These are phyloP conservation scores for Drosophila carrolli DNA, from an alignment of 1,140 invertebrate species.

Conservation along the genomic window DNA sequence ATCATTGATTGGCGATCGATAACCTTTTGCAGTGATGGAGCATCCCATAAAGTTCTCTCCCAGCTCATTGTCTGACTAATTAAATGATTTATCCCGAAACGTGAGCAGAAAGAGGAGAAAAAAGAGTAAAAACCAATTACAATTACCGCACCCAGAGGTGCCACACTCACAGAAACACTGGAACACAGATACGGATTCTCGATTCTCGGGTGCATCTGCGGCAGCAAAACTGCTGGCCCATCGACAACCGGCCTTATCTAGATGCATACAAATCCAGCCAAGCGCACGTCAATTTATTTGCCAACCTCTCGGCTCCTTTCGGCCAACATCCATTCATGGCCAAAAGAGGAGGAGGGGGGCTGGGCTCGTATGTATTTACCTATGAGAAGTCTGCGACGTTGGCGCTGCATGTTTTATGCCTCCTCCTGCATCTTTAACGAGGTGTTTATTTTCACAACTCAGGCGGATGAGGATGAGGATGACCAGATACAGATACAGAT, in stretches of 20 bases:
- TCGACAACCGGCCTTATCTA: conserved; percentile 68
- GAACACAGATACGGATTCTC: conserved; percentile 12
- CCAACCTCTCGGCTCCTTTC: conserved; percentile 48
- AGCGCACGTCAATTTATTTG: conserved; percentile 83
- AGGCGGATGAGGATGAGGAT: conserved; percentile 30
- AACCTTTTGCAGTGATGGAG: conserved; percentile 64
- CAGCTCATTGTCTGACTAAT: conserved; percentile 79
- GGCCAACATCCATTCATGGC: conserved; percentile 35
- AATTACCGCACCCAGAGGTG: conserved; percentile 83
- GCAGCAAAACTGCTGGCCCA: conserved; percentile 35
- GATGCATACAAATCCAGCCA: conserved; percentile 82
- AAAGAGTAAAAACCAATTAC: conserved; percentile 76
- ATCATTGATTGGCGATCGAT: conserved; percentile 63
- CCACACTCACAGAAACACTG: conserved; percentile 58
- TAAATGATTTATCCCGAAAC: conserved; percentile 83
- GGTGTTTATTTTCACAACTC: conserved; percentile 84
- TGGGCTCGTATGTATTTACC: conserved; percentile 58
- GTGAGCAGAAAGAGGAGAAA: conserved; percentile 54
- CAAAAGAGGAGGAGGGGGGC: conserved; percentile 23
- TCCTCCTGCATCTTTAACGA: conserved; percentile 81
- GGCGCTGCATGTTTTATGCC: conserved; percentile 82
- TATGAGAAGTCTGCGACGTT: conserved; percentile 64
- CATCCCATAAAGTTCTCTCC: conserved; percentile 36
- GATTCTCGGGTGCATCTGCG: conserved; percentile 31
- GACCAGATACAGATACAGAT: conserved; percentile 22